Percentiles rank a stretch among this genome's conserved stretches.
Evolutionary conservation across 2,888 invertebrate genomes (phyloP).

Genomic region (Agrypnus murinus): DNA sequence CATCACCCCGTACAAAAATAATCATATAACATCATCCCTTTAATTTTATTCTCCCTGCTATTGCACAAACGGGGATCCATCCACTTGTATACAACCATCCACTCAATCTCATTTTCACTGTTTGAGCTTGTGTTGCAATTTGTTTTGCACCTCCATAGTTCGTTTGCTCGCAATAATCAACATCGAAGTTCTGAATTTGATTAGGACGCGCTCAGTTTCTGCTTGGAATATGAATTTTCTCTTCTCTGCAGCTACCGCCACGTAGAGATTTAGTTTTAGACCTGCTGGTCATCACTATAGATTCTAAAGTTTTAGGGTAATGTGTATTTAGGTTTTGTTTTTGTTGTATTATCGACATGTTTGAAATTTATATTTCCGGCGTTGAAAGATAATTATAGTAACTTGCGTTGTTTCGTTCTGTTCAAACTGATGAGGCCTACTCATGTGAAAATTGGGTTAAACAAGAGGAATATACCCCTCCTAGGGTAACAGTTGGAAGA

Average conservation of each 20-base stretch:
- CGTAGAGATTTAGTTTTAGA: not conserved
- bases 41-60: constrained; percentile 31
- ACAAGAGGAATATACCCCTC: too few species aligned
- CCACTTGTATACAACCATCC: not conserved
- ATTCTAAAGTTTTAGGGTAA: not conserved
- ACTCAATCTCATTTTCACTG: constrained; percentile 37
- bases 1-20: constrained; percentile 16
- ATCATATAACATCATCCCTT: constrained; percentile 24
- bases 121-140: constrained; percentile 36
- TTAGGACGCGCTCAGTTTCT: constrained; percentile 35
- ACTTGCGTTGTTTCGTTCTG: too few species aligned
- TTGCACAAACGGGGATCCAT: constrained; percentile 18
- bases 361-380: too few species aligned
- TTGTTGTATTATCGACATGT: too few species aligned
- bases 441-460: too few species aligned
- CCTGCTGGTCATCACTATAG: not conserved
- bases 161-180: constrained; percentile 45
- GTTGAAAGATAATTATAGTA: too few species aligned
- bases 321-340: constrained; percentile 10
- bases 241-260: too few species aligned
- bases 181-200: constrained; percentile 46
- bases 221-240: constrained; percentile 45
- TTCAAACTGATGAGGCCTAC: too few species aligned
- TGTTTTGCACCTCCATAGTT: constrained; percentile 44
- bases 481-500: too few species aligned